Conservation (phyloP, 1,140 invertebrate species). For the Drosophila nikananu region DNA sequence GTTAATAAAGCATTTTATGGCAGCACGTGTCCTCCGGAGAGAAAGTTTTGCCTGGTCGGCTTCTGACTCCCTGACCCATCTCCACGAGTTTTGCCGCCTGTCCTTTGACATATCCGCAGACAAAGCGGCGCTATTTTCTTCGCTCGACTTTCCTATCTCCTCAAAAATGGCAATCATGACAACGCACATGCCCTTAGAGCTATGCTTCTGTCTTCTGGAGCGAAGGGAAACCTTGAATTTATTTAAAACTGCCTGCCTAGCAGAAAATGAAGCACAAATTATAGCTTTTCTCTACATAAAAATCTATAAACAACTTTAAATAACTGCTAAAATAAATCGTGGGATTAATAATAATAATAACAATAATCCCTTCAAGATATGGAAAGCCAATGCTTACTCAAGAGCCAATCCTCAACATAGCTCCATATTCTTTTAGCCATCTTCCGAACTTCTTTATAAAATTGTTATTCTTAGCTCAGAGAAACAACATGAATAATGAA, state of each 20-base stretch:
- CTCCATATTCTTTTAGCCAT: too few species aligned
- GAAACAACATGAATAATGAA: too few species aligned
- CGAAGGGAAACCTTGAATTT: slow-evolving; percentile 40
- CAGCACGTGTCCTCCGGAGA: slow-evolving; percentile 48
- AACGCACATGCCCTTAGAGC: neutral
- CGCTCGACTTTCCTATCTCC: slow-evolving; percentile 30
- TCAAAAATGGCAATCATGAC: slow-evolving; percentile 36
- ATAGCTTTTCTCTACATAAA: slow-evolving; percentile 22
- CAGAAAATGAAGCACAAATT: slow-evolving; percentile 42
- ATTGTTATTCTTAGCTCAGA: too few species aligned
- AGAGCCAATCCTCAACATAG: too few species aligned
- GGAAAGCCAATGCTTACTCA: too few species aligned
- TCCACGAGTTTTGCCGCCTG: slow-evolving; percentile 18
- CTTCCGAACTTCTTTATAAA: too few species aligned
- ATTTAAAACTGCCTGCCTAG: slow-evolving; percentile 57
- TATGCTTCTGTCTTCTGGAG: slow-evolving; percentile 4
- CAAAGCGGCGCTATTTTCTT: slow-evolving; percentile 61
- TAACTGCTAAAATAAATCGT: neutral
- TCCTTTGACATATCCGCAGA: slow-evolving; percentile 64
- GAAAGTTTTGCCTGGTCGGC: slow-evolving; percentile 39
- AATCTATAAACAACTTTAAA: neutral
- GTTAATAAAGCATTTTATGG: slow-evolving; percentile 78
- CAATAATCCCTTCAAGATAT: neutral
- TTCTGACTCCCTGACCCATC: slow-evolving; percentile 15
- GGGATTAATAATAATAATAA: too few species aligned